Base-by-base conservation (phyloP, 2,797 vertebrate genomes). In the Chloroceryle inda region DNA sequence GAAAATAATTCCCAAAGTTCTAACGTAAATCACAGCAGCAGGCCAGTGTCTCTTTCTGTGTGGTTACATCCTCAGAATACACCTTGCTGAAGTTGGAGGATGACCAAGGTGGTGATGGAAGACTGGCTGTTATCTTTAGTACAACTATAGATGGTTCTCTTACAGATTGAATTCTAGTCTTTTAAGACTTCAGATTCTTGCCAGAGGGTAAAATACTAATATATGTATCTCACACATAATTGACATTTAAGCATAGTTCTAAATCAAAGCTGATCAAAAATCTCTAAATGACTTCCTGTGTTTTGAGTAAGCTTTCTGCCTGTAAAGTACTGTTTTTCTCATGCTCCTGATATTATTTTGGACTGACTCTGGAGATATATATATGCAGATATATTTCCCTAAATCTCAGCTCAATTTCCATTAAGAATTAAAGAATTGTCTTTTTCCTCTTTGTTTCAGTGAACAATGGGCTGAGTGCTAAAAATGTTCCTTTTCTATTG, bases 401-500 rank as follows among this genome's bases (percentile, higher is more conserved):
- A 67, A 64, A 77, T 49, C 7, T 67, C 35, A 18, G 40, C 56
- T 83, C 22, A 49, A 31, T 83, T 87, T 87, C 23, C 26, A 35
- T 89, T 73, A 79, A 23, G n/a, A 58, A 61, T 45, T 75, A 35
- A 53, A 75, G 24, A 78, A 23, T 23, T 27, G 10, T 42, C 13
- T 79, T 93, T 79, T 69, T 23, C 20, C 6, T 47, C 3, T 14
- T 44, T 11, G 5, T 52, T 85, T 87, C 56, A 40, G 12, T 35
- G 12, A 82, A 55, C 5, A n/a, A 9, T 35, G 47, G 9, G 22
- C 24, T 62, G 31, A 85, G 31, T 14, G 24, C 5, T 79, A 18
- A 2, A 47, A 44, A 42, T 61, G 5, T 58, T 69, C 20, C 0
- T 0, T 8, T 78, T 86, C 12, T 13, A 4, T 15, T 49, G 26